Evolutionary conservation across 2,888 invertebrate species (phyloP), one percentile per base, ranked within the genome.

Genomic region (Sarcophaga rosellei): DNA sequence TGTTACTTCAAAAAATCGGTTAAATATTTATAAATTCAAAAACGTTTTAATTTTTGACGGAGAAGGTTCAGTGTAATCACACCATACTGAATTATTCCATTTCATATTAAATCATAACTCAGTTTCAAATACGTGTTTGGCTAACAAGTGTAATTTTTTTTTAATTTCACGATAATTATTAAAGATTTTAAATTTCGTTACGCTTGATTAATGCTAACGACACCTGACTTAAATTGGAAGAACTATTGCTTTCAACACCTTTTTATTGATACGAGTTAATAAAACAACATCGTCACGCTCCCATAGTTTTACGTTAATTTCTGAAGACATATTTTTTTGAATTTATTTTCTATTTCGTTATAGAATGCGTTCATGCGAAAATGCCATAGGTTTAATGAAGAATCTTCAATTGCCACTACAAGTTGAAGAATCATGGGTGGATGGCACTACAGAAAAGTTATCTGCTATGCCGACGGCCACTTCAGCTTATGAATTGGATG

Each of bases 401-500:
- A 97, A 97, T 93, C 98, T 98, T 93, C 96, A 97, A 91, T 97
- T 96, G 84, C 97, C 98, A 35, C 95, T 98, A 89, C 96, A 97
- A 91, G 96, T 96, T 88, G 98, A 99, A 93, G 97, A 97, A 89
- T 96, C 96, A 90, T 98, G 98, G 96, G 95, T 98, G 84, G 97
- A 98, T 91, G 97, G 97, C 88, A 96, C 96, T 21, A 97, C 96
- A 91, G 95, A 94, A 88, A 97, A 97, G 92, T 94, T 98, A 75
- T 97, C 97, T 89, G 95, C 95, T 23, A 94, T 96, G 89, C 95
- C 96, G 72, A 96, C 96, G 15, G 94, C 95, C 86, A 93, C 93
- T 86, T 93, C 93, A 88, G 93, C 92, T 90, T 92, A 91, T 88
- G 93, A 93, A 90, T 89, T 93, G 89, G 93, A 93, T 90, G 93